These are phyloP conservation scores for Paramormyrops hopkinsi DNA, from an alignment of 2,797 vertebrate species.

Conservation along the genomic window DNA sequence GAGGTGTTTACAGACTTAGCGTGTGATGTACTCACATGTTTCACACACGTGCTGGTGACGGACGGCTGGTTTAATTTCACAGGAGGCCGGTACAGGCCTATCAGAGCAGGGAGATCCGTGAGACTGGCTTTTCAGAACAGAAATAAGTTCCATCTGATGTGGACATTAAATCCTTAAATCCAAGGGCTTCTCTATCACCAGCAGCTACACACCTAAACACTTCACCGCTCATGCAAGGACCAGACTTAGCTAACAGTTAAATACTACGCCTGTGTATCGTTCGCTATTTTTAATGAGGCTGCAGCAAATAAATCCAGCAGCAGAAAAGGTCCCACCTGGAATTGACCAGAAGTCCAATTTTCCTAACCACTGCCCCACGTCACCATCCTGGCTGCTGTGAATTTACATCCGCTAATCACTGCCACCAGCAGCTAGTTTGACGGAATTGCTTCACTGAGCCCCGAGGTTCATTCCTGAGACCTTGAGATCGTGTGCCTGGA, in stretches of 20 bases:
- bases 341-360: conserved; percentile 4
- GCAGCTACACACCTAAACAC: not conserved
- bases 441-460: not conserved
- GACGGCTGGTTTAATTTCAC: conserved; percentile 33
- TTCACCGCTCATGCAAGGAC: not conserved
- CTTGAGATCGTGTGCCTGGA: not conserved
- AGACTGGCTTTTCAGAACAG: not conserved
- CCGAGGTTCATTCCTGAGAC: not conserved
- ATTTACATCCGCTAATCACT: not conserved
- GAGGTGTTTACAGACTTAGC: conserved; percentile 40
- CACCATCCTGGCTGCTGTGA: not conserved
- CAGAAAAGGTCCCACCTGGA: not conserved
- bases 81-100: not conserved
- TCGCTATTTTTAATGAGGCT: not conserved
- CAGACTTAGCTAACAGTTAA: not conserved
- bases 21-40: conserved; percentile 41
- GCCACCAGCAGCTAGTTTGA: not conserved
- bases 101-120: not conserved
- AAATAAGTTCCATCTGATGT: not conserved
- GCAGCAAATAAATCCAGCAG: not conserved
- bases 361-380: not conserved
- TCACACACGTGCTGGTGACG: conserved; percentile 44
- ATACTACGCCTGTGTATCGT: not conserved
- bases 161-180: not conserved
- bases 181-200: too few species aligned